Evolutionary conservation across 1,140 invertebrate genomes (phyloP).

Genomic region (Lepidurus couesii): DNA sequence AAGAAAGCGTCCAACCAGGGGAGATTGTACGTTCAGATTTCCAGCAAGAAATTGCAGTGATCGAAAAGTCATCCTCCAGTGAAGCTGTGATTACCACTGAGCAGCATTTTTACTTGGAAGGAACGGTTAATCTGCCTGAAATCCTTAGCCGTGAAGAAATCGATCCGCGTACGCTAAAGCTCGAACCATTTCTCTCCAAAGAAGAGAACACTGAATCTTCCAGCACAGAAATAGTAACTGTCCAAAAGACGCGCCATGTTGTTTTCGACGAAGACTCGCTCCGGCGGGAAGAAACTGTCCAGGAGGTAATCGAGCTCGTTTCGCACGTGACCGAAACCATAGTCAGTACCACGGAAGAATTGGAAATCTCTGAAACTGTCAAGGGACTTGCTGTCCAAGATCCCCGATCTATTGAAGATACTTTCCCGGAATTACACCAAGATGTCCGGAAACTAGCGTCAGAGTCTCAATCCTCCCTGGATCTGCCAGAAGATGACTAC

Average conservation of each 20-base stretch:
- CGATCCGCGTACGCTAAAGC: not conserved
- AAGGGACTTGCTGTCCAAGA: not conserved
- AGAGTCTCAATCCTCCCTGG: not conserved
- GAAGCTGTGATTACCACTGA: too few relatives aligned
- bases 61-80: too few relatives aligned
- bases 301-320: not conserved
- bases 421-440: not conserved
- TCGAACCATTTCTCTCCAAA: not conserved
- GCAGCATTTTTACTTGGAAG: too few relatives aligned
- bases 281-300: not conserved
- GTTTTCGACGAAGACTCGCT: not conserved
- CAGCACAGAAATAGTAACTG: not conserved
- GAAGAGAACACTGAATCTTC: not conserved
- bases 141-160: not conserved
- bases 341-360: not conserved
- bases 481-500: slow-evolving; percentile 20
- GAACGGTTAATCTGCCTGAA: too few relatives aligned
- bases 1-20: too few relatives aligned
- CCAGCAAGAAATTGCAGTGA: too few relatives aligned
- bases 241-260: not conserved
- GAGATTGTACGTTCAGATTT: too few relatives aligned
- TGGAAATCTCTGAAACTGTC: not conserved
- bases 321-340: not conserved
- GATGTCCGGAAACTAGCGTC: not conserved
- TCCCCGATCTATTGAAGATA: not conserved